Percentiles rank a stretch among this genome's conserved stretches.
These are phyloP conservation scores for Marisa cornuarietis DNA, from an alignment of 1,140 invertebrate genomes.

Conservation along the genomic window DNA sequence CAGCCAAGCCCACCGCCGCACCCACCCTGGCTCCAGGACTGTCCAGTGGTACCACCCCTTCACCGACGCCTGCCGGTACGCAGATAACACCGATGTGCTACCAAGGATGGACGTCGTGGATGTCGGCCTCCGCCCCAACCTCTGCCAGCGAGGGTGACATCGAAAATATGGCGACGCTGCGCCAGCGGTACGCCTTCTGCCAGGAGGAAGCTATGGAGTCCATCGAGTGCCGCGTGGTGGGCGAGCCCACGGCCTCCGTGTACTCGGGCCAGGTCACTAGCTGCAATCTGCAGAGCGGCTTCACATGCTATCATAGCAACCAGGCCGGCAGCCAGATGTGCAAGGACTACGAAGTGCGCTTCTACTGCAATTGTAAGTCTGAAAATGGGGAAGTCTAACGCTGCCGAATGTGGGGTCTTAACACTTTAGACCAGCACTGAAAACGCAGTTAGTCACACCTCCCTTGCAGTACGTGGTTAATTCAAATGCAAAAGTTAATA, in stretches of 20 bases:
- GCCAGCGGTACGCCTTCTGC: conserved; percentile 44
- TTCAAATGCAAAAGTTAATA: too few species aligned
- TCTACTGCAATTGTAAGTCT: conserved; percentile 61
- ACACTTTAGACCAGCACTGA: too few species aligned
- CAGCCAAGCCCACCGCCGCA: background rate
- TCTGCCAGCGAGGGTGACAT: conserved; percentile 41
- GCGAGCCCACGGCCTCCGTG: conserved; percentile 22
- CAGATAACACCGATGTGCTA: background rate
- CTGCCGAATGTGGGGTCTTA: too few species aligned
- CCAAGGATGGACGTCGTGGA: conserved; percentile 50
- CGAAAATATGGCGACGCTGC: conserved; percentile 34
- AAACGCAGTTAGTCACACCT: too few species aligned
- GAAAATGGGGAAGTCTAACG: background rate
- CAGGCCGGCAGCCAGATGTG: conserved; percentile 34
- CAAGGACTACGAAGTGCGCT: conserved; percentile 62
- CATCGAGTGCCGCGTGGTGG: conserved; percentile 53
- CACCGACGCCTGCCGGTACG: background rate
- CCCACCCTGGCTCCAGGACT: background rate
- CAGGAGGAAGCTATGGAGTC: conserved; percentile 43
- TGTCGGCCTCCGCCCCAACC: conserved; percentile 43
- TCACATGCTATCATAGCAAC: conserved; percentile 41
- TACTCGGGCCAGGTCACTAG: conserved; percentile 40
- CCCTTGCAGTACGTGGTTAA: too few species aligned
- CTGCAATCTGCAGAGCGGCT: conserved; percentile 40
- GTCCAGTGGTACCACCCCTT: background rate